Base-by-base conservation (phyloP, 2,797 vertebrate genomes). In the Toxotes lorentzi region DNA sequence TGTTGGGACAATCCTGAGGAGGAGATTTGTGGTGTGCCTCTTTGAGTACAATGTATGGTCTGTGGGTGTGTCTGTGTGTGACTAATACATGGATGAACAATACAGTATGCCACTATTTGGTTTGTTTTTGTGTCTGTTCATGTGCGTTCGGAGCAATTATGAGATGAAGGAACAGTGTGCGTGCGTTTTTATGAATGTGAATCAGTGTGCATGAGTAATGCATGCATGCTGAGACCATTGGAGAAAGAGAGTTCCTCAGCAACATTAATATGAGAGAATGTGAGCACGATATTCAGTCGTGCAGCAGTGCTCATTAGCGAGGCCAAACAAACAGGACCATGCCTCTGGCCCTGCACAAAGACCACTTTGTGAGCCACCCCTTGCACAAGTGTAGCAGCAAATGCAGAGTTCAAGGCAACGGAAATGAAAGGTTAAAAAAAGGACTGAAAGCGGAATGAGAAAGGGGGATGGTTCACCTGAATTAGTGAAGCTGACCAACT, bases 271-370 rank as follows among this genome's bases (percentile, higher is more conserved):
- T 56, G 81, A 84, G 84, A 83, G 86, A 88, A 89, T 80, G 86
- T 70, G 68, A 85, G 82, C 79, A 57, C 32, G 71, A 90, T 78
- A 73, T 88, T 82, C 77, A 79, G 78, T 21, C 6, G 70, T 54
- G 82, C 79, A 71, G 82, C 85, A 62, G 78, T 11, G 67, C 92
- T 94, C 92, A 92, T 94, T 94, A 93, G 87, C 24, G 61, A 82
- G 81, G 84, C 88, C 92, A 91, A 92, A 92, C 89, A 91, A 92
- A 91, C 88, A 81, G 87, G 79, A 43, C 81, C 76, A 24, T 70
- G 84, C 76, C 79, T 88, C 85, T 70, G 83, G 77, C 43, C 34
- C 53, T 14, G 57, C 90, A 94, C 93, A 95, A 93, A 92, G 93
- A 71, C 70, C 87, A 87, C 93, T 90, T 86, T 94, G 91, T 93